A percentile compares a stretch with the other conserved stretches of the same genome.
These are phyloP conservation scores for Yponomeuta cagnagella DNA, from an alignment of 2,888 invertebrate genomes.

Conservation along the genomic window DNA sequence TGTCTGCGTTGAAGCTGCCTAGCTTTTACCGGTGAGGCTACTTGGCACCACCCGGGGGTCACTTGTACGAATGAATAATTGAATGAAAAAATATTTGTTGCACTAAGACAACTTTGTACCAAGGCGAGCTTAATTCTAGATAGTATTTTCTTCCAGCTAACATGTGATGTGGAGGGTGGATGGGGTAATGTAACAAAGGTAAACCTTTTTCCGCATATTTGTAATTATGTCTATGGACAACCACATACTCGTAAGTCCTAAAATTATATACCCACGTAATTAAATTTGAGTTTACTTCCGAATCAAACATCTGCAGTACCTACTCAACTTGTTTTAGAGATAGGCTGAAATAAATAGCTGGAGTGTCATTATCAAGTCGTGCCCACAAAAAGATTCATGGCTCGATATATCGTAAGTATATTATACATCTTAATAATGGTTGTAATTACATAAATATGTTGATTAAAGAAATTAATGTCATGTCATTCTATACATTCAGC, in stretches of 20 bases:
- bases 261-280: background rate
- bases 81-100: too few relatives aligned
- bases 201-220: too few relatives aligned
- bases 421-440: constrained; percentile 37
- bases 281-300: background rate
- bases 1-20: too few relatives aligned
- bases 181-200: too few relatives aligned
- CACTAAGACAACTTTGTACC: too few relatives aligned
- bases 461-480: background rate
- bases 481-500: too few relatives aligned
- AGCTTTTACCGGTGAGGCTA: too few relatives aligned
- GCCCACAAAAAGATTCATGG: constrained; percentile 30
- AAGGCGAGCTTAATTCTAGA: too few relatives aligned
- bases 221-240: background rate
- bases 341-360: constrained; percentile 61
- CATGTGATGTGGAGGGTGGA: too few relatives aligned
- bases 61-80: too few relatives aligned
- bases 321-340: constrained; percentile 32
- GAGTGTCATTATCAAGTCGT: constrained; percentile 63
- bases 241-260: background rate
- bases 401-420: constrained; percentile 31
- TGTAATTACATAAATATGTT: background rate
- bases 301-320: background rate
- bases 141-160: too few relatives aligned
- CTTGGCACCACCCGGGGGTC: too few relatives aligned